Base-by-base conservation (phyloP, 2,797 vertebrate genomes). In the Sarcoramphus papa region DNA sequence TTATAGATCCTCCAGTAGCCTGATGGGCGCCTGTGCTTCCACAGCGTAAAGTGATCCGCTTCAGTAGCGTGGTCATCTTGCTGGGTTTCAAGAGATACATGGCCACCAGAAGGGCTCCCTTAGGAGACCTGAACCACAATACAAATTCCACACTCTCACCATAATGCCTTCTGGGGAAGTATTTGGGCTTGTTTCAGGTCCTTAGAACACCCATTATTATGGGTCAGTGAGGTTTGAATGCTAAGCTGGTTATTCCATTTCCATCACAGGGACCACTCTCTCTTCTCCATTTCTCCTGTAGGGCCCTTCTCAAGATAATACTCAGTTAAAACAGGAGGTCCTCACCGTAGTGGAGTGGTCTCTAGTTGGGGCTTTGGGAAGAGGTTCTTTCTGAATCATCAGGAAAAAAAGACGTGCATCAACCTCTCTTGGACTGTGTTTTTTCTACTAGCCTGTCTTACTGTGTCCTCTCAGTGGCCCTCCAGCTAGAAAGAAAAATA, bases 161-260 rank as follows among this genome's bases (percentile, higher is more conserved):
- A 0, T 59, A 22, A 13, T 62, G 25, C 30, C 33, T 79, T 45
- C 45, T 50, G 43, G 50, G 41, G 31, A 68, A 10, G 13, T 12
- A 2, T 7, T 6, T 56, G 62, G 63, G 37, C 20, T 76, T 53
- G 7, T 82, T 79, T 68, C 12, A 12, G 22, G 35, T 67, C 43
- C 35, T 56, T 85, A 1, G 1, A 25, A n/a, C 6, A 2, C 31
- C 6, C 5, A 0, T 24, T 25, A 1, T 9, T 45, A 10, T 2
- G n/a, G 50, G 12, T 85, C 48, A 7, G 54, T 53, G 43, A 47
- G 59, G 17, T 37, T 16, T 27, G 25, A 57, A 18, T 43, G 47
- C 75, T 12, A 4, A 62, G 30, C 14, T 69, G 48, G 7, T 72
- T 43, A 7, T 45, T 92, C 63, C 35, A 9, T 54, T 78, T 67